phyloP scores from a whole-genome alignment of 2,797 vertebrate species.

The Phrynocephalus guinanensis region DNA sequence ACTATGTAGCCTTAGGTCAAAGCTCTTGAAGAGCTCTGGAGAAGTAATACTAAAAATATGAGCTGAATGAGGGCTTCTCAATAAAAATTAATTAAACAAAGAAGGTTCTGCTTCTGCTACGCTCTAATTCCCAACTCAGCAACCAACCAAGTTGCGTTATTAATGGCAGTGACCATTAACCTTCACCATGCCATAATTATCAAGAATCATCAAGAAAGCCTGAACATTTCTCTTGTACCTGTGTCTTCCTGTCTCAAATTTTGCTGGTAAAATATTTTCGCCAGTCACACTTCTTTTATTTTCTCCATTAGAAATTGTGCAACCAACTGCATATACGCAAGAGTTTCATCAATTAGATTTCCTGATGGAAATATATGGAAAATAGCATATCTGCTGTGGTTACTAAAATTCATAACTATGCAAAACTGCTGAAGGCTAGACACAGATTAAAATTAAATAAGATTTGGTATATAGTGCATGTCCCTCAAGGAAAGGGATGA shows the following conservation, averaged over 20 bases:
- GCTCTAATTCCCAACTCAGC: slow-evolving; percentile 38
- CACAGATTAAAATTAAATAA: slow-evolving; percentile 34
- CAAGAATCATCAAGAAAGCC: slow-evolving; percentile 51
- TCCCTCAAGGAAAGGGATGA: slow-evolving; percentile 1
- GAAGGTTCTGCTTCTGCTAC: slow-evolving; percentile 33
- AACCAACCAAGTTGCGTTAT: slow-evolving; percentile 37
- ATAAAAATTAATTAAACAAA: slow-evolving; percentile 38
- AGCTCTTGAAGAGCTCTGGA: background rate
- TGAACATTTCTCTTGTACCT: slow-evolving; percentile 47
- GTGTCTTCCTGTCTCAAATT: slow-evolving; percentile 41
- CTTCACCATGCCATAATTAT: slow-evolving; percentile 50
- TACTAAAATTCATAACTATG: slow-evolving; percentile 23
- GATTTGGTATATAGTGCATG: slow-evolving; percentile 31
- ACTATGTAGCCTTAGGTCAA: background rate
- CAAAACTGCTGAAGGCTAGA: slow-evolving; percentile 43
- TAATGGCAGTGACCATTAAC: slow-evolving; percentile 49
- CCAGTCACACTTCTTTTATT: slow-evolving; percentile 36
- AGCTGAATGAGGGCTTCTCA: slow-evolving; percentile 34
- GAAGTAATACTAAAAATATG: slow-evolving; percentile 16
- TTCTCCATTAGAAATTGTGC: slow-evolving; percentile 40
- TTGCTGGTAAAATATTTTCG: slow-evolving; percentile 40
- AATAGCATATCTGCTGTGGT: slow-evolving; percentile 21
- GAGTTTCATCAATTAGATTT: slow-evolving; percentile 29
- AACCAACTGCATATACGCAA: slow-evolving; percentile 24
- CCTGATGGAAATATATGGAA: slow-evolving; percentile 36